phyloP scores from a whole-genome alignment of 1,140 invertebrate genomes.

The Drosophila pseudoananassae region DNA sequence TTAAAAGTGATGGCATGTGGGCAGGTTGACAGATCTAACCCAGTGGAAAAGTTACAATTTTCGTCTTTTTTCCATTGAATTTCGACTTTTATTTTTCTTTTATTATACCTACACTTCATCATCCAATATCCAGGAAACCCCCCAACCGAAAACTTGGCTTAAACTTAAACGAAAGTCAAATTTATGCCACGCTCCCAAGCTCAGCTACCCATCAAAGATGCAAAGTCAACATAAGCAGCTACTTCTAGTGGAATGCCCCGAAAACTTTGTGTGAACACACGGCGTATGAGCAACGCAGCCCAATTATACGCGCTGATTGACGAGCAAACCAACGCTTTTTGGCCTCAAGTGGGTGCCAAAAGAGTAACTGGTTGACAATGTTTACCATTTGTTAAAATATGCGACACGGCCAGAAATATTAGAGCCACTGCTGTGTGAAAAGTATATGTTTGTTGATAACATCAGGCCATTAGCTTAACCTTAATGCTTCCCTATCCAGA shows the following conservation, averaged over 20 bases:
- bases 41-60: background rate
- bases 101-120: background rate
- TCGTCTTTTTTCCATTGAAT: background rate
- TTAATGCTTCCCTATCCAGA: no score
- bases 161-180: conserved; percentile 29
- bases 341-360: conserved; percentile 17
- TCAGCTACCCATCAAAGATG: conserved; percentile 61
- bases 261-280: conserved; percentile 42
- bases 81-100: background rate
- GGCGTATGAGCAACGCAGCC: conserved; percentile 57
- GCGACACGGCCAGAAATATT: conserved; percentile 8
- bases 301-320: conserved; percentile 69
- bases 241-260: conserved; percentile 19
- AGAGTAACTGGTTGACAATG: conserved; percentile 39
- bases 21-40: conserved; percentile 8
- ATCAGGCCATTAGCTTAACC: no score
- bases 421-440: background rate
- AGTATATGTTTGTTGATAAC: background rate
- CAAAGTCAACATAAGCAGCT: conserved; percentile 60
- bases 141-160: conserved; percentile 10
- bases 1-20: conserved; percentile 5
- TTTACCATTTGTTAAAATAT: conserved; percentile 29
- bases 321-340: conserved; percentile 30
- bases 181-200: conserved; percentile 16
- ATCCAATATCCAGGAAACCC: conserved; percentile 17